phyloP scores from a whole-genome alignment of 2,113 vertebrate species.

The Hyaena hyaena region DNA sequence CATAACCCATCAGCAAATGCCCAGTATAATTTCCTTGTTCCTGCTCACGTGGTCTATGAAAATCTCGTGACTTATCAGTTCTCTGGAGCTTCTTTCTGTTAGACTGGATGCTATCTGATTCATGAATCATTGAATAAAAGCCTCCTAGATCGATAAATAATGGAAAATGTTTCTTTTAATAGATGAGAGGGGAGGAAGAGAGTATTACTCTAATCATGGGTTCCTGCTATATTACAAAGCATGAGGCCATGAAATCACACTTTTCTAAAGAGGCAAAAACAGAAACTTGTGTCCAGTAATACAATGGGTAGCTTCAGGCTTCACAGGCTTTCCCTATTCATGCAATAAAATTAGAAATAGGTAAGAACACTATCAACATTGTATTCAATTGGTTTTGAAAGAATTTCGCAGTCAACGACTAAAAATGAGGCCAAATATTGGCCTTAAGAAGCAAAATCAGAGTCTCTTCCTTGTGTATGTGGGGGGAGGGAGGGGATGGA shows the following conservation, averaged over 20 bases:
- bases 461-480: background rate
- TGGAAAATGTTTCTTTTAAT: background rate
- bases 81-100: background rate
- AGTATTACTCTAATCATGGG: background rate
- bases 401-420: background rate
- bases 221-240: background rate
- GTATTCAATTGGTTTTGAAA: background rate
- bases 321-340: background rate
- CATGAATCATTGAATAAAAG: background rate
- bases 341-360: background rate
- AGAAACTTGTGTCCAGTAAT: background rate
- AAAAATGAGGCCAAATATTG: constrained; percentile 4
- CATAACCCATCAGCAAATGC: background rate
- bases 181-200: background rate
- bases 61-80: background rate
- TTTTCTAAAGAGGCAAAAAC: background rate
- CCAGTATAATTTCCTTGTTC: background rate
- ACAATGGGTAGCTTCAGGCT: background rate
- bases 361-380: background rate
- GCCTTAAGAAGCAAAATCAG: background rate
- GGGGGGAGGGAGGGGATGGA: background rate
- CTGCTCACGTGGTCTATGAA: background rate
- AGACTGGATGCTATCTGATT: background rate
- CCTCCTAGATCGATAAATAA: background rate
- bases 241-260: background rate